Base-by-base conservation (phyloP, 2,797 vertebrate species). In the Pterois miles region DNA sequence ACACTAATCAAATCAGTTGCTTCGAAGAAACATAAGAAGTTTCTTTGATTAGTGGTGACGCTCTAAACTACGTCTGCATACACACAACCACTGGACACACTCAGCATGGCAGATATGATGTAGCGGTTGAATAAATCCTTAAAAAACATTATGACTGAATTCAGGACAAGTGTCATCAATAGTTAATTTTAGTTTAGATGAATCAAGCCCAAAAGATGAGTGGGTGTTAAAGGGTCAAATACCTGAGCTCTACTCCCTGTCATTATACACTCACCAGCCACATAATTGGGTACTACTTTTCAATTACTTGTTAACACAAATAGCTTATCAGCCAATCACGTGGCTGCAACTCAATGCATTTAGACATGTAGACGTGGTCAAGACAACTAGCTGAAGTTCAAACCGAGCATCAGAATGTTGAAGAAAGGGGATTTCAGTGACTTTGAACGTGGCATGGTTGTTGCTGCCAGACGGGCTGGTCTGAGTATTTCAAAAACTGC, bases 181-280 rank as follows among this genome's bases (percentile, higher is more conserved):
- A 56, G 14, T 2, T 54, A 0, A 27, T 56, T 58, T 33, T 58
- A 11, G n/a, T 58, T 20, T n/a, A 29, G 56, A 33, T 0, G 6
- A 12, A 58, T 0, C 29, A 12, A 58, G 29, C 9, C 18, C 20
- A 58, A 58, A 31, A 58, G 18, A 1, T 33, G 1, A 4, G 0
- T 31, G 29, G 29, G 29, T 58, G 29, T 33, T 20, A 43, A 29
- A 64, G 16, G 25, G 62, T 64, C 12, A 64, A 46, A 27, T 27
- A 27, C 13, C 23, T 29, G 25, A 36, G 25, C 18, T 4, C 18
- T 0, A 0, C 43, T 22, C 9, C n/a, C 14, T 36, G 16, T 53
- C 31, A 53, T 53, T 36, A 25, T 31, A n/a, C n/a, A n/a, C n/a
- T n/a, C n/a, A n/a, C n/a, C n/a, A n/a, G n/a, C n/a, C n/a, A n/a